Percentiles rank a stretch among this genome's conserved stretches.
These are phyloP conservation scores for Agriotes lineatus DNA, from an alignment of 2,888 invertebrate genomes.

Conservation along the genomic window DNA sequence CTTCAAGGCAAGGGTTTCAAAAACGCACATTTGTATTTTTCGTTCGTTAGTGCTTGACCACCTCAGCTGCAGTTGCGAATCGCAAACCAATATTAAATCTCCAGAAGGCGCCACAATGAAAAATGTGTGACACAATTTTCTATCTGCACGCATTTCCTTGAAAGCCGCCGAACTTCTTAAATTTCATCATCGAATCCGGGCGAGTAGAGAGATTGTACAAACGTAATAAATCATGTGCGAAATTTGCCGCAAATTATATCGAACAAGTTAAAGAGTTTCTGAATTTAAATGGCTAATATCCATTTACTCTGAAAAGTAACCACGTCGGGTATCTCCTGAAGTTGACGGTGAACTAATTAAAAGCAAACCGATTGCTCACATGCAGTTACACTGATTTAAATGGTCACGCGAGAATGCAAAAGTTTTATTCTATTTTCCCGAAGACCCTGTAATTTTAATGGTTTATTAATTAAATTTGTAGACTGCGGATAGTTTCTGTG, in stretches of 20 bases:
- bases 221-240: too few relatives aligned
- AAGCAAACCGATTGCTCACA: slow-evolving; percentile 8
- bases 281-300: too few relatives aligned
- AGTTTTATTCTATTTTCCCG: not conserved
- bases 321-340: not conserved
- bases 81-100: slow-evolving; percentile 10
- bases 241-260: too few relatives aligned
- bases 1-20: too few relatives aligned
- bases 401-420: slow-evolving; percentile 9
- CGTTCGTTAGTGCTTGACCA: slow-evolving; percentile 12
- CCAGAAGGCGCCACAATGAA: not conserved
- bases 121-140: not conserved
- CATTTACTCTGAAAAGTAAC: too few relatives aligned
- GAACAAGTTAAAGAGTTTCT: too few relatives aligned
- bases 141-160: not conserved
- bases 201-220: too few relatives aligned
- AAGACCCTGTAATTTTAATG: not conserved
- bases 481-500: too few relatives aligned
- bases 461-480: too few relatives aligned
- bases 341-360: not conserved
- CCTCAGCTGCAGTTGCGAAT: slow-evolving; percentile 14
- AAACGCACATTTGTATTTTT: not conserved
- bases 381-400: slow-evolving; percentile 5
- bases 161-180: too few relatives aligned
- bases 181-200: too few relatives aligned